Evolutionary conservation across 1,140 invertebrate species (phyloP).

Genomic region (Steinernema khuongi): DNA sequence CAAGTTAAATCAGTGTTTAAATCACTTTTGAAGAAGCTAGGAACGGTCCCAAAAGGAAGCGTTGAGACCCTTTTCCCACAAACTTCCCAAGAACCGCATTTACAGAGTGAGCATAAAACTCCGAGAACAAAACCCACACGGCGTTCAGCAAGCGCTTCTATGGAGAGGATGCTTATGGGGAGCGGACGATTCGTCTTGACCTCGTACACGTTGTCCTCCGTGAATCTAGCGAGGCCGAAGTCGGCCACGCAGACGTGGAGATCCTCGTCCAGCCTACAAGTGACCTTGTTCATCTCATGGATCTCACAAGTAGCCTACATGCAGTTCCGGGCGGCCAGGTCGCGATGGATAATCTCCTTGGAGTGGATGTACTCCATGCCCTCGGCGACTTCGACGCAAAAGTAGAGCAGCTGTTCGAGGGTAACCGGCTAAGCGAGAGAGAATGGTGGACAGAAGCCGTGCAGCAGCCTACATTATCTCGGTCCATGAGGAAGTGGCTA

Average conservation of each 20-base stretch:
- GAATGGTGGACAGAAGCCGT: no score
- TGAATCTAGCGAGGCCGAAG: not conserved
- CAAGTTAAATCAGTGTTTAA: no score
- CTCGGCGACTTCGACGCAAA: conserved; percentile 73
- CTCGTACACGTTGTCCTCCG: not conserved
- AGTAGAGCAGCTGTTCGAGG: not conserved
- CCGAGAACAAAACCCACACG: not conserved
- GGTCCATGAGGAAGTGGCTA: not conserved
- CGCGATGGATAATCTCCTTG: conserved; percentile 83
- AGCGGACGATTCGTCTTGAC: not conserved
- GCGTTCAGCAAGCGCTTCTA: not conserved
- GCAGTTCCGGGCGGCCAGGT: conserved; percentile 18
- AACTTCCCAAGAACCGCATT: not conserved
- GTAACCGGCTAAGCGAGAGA: not conserved
- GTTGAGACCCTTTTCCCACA: no score
- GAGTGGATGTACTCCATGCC: conserved; percentile 92
- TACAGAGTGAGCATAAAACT: not conserved
- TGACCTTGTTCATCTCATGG: not conserved
- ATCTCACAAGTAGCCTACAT: not conserved
- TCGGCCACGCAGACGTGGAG: not conserved
- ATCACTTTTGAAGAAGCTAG: no score
- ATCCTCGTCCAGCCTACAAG: not conserved
- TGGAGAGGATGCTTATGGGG: not conserved
- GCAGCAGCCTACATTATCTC: not conserved
- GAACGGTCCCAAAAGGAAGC: no score